These are phyloP conservation scores for Xiphophorus couchianus DNA, from an alignment of 2,113 vertebrate species.

Conservation along the genomic window DNA sequence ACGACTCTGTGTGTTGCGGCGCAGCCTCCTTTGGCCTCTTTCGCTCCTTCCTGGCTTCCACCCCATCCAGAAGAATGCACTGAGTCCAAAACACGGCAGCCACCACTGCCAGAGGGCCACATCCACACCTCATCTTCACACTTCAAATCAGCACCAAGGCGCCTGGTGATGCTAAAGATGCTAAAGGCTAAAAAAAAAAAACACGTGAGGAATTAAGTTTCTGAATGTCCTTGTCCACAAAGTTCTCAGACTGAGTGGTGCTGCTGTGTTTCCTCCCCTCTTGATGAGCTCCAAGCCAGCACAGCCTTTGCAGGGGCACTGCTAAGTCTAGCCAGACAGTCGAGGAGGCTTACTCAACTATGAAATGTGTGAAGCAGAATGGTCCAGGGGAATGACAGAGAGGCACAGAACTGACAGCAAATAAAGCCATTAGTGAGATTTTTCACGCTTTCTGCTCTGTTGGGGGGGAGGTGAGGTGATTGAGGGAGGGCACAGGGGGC, in stretches of 20 bases:
- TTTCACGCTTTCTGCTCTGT: slow-evolving; percentile 84
- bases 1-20: slow-evolving; percentile 81
- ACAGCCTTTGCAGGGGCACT: slow-evolving; percentile 55
- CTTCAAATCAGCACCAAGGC: slow-evolving; percentile 30
- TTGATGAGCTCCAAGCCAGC: slow-evolving; percentile 69
- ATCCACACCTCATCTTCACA: slow-evolving; percentile 83
- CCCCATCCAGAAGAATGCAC: slow-evolving; percentile 74
- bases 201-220: slow-evolving; percentile 54
- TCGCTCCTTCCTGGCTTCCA: slow-evolving; percentile 83
- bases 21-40: slow-evolving; percentile 82
- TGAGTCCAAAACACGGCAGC: slow-evolving; percentile 85
- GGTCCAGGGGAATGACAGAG: slow-evolving; percentile 82
- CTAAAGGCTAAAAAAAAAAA: slow-evolving; percentile 33
- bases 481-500: slow-evolving; percentile 41
- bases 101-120: slow-evolving; percentile 81
- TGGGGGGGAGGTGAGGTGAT: slow-evolving; percentile 68
- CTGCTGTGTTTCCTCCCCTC: slow-evolving; percentile 46
- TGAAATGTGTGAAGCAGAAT: slow-evolving; percentile 82
- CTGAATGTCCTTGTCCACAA: slow-evolving; percentile 61
- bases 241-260: slow-evolving; percentile 66
- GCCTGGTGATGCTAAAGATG: slow-evolving; percentile 18
- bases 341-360: slow-evolving; percentile 80
- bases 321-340: slow-evolving; percentile 60
- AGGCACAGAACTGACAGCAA: slow-evolving; percentile 82
- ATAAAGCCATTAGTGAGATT: slow-evolving; percentile 86